These are phyloP conservation scores for Tribolium castaneum DNA, from an alignment of 1,140 invertebrate species.

Conservation along the genomic window DNA sequence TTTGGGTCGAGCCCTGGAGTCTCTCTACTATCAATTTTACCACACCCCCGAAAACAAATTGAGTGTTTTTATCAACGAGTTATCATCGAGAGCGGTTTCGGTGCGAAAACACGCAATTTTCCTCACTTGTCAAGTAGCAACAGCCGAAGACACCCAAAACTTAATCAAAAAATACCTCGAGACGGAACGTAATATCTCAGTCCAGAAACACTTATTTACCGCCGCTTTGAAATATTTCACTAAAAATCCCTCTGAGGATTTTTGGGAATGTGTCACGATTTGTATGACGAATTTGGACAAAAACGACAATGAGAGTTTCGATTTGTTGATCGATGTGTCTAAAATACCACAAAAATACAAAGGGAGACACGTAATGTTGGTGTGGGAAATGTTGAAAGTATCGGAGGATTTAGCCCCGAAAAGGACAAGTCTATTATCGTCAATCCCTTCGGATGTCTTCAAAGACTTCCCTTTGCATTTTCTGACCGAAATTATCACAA, in stretches of 20 bases:
- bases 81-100: conserved; percentile 11
- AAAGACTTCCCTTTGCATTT: not conserved
- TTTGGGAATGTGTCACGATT: not conserved
- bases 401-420: not conserved
- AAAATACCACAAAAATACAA: conserved; percentile 29
- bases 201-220: conserved; percentile 39
- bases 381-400: conserved; percentile 30
- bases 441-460: not conserved
- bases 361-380: conserved; percentile 3
- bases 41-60: conserved; percentile 33
- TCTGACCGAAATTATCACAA: not conserved
- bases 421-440: not conserved
- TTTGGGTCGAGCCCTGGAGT: conserved; percentile 2
- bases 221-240: conserved; percentile 42
- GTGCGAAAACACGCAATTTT: conserved; percentile 41
- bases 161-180: not conserved
- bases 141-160: not conserved
- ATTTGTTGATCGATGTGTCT: not conserved
- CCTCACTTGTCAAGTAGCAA: conserved; percentile 12
- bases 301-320: conserved; percentile 38
- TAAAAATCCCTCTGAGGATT: conserved; percentile 37
- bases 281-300: conserved; percentile 34
- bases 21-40: conserved; percentile 36
- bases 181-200: conserved; percentile 19
- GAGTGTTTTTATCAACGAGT: not conserved